Conservation (phyloP, 2,113 vertebrate species). For the Lepisosteus osseus region DNA sequence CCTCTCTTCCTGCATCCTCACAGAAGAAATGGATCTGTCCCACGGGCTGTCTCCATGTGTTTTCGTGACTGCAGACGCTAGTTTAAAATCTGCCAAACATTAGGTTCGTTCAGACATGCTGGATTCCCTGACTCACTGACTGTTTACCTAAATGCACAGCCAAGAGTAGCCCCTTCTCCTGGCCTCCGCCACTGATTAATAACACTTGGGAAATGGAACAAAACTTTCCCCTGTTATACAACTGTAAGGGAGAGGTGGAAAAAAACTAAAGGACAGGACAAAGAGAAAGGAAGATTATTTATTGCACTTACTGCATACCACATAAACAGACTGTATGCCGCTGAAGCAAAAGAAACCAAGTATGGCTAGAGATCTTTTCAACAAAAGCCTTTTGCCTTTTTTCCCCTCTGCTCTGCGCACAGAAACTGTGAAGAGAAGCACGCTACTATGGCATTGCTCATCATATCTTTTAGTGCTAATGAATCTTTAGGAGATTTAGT, state of each 20-base stretch:
- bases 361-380: constrained; percentile 6
- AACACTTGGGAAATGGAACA: constrained; percentile 55
- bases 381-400: too few species aligned
- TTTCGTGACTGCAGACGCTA: constrained; percentile 44
- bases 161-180: constrained; percentile 64
- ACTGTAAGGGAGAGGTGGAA: constrained; percentile 20
- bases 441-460: too few species aligned
- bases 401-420: too few species aligned
- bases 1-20: background rate
- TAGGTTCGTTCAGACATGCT: constrained; percentile 37
- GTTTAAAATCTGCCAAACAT: constrained; percentile 51
- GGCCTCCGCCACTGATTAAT: constrained; percentile 66
- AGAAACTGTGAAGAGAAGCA: too few species aligned
- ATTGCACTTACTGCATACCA: constrained; percentile 33
- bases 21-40: background rate
- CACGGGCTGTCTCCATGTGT: constrained; percentile 34
- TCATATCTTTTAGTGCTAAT: too few species aligned
- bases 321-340: constrained; percentile 18
- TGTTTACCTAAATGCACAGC: constrained; percentile 69
- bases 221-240: constrained; percentile 30
- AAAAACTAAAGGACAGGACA: constrained; percentile 4
- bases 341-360: constrained; percentile 17
- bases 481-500: too few species aligned
- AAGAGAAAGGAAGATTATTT: constrained; percentile 21
- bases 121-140: constrained; percentile 57